These are phyloP conservation scores for Stictonetta naevosa DNA, from an alignment of 2,113 vertebrate species.

Conservation along the genomic window DNA sequence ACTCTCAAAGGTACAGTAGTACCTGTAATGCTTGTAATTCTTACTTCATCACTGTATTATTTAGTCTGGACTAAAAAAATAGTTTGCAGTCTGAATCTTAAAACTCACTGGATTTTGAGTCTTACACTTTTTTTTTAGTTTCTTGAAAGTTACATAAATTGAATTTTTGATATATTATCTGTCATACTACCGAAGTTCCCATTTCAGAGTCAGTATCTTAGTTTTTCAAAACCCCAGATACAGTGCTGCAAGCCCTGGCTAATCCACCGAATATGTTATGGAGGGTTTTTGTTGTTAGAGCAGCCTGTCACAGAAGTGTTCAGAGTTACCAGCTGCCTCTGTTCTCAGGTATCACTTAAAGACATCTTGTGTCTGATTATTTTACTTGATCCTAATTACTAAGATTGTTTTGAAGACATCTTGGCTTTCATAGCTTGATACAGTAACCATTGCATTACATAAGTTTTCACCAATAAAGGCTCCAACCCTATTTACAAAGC, in stretches of 20 bases:
- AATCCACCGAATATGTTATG: background rate
- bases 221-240: background rate
- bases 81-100: background rate
- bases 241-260: background rate
- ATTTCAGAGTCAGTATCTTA: background rate
- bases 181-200: background rate
- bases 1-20: background rate
- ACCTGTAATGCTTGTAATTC: background rate
- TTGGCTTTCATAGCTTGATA: background rate
- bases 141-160: background rate
- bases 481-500: background rate
- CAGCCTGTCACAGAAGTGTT: background rate
- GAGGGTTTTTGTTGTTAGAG: background rate
- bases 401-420: background rate
- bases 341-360: slow-evolving; percentile 3
- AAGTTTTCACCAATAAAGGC: background rate
- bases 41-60: background rate
- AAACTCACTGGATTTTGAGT: background rate
- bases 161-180: background rate
- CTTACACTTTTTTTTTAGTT: background rate
- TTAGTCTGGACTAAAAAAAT: background rate
- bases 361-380: slow-evolving; percentile 1
- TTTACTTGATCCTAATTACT: background rate
- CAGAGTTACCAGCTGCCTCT: slow-evolving; percentile 2
- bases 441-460: background rate